Evolutionary conservation across 2,888 invertebrate genomes (phyloP).

Genomic region (Lepeophtheirus nordmannii): DNA sequence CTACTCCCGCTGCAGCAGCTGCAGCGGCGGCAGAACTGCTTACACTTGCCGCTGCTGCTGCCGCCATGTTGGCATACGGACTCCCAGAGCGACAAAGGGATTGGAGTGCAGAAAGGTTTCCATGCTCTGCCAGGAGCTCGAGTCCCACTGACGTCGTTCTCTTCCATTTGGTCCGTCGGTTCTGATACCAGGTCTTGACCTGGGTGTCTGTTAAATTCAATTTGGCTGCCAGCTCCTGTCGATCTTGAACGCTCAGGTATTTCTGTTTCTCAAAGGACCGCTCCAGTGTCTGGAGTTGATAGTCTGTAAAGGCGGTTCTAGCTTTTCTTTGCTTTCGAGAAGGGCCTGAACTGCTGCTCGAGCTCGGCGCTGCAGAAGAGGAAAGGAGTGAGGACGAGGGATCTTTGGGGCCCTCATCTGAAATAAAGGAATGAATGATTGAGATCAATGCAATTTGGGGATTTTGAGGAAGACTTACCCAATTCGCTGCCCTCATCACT

Average conservation of each 20-base stretch:
- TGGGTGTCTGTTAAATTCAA: conserved; percentile 32
- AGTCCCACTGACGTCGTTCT: conserved; percentile 93
- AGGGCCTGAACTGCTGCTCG: neutral
- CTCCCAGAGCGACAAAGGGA: conserved; percentile 66
- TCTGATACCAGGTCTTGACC: conserved; percentile 98
- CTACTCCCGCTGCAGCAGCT: conserved; percentile 29
- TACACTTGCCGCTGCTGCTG: conserved; percentile 19
- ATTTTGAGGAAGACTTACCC: neutral
- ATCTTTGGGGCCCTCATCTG: neutral
- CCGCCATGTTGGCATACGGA: conserved; percentile 41
- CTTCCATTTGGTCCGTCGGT: conserved; percentile 98
- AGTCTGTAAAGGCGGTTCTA: conserved; percentile 94
- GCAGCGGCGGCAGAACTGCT: conserved; percentile 39
- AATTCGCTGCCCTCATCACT: neutral
- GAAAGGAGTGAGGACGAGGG: neutral
- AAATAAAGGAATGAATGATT: neutral
- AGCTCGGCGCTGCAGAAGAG: no score
- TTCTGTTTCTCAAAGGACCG: conserved; percentile 94
- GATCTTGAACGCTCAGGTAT: conserved; percentile 71
- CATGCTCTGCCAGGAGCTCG: conserved; percentile 88
- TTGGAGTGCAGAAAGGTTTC: conserved; percentile 96
- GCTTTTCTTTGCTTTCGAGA: conserved; percentile 90
- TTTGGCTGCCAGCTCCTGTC: conserved; percentile 93
- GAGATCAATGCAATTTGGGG: no score
- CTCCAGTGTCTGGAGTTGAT: conserved; percentile 87